Percentiles rank a stretch among this genome's conserved stretches.
phyloP scores from a whole-genome alignment of 37 sponge, comb jelly and placozoan species.

The Hormiphora californensis region DNA sequence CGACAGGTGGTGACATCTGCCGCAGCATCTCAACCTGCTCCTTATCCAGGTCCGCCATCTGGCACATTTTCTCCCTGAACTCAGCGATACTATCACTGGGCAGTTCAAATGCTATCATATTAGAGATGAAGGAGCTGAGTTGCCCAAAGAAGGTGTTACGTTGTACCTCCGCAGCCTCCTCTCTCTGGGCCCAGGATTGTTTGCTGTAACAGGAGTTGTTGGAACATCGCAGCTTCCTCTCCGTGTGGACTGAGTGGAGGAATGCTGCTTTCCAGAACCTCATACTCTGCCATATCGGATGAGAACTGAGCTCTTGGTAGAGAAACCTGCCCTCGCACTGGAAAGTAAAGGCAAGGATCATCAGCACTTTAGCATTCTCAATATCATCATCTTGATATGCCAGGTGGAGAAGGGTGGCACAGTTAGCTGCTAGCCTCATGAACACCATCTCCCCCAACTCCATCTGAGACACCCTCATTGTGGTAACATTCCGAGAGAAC shows the following conservation, averaged over 20 bases:
- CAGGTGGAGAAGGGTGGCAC: conserved; percentile 44
- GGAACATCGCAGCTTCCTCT: neutral
- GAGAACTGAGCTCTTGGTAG: neutral
- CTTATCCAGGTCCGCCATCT: conserved; percentile 6
- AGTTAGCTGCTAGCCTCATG: conserved; percentile 40
- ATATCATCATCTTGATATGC: conserved; percentile 34
- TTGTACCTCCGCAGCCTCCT: conserved; percentile 25
- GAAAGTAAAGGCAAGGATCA: conserved; percentile 18
- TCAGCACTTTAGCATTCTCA: conserved; percentile 20
- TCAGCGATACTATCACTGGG: neutral
- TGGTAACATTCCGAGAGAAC: conserved; percentile 3
- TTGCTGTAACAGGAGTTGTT: conserved; percentile 7
- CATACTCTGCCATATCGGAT: conserved; percentile 11
- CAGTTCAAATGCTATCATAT: conserved; percentile 27
- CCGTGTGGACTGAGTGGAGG: conserved; percentile 29
- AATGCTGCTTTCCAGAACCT: conserved; percentile 50
- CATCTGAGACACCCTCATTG: neutral
- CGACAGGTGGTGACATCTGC: neutral
- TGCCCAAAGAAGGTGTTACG: conserved; percentile 50
- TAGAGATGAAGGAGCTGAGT: conserved; percentile 24
- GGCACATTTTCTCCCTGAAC: conserved; percentile 29
- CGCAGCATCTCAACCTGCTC: conserved; percentile 26
- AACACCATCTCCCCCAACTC: neutral
- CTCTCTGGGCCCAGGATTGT: neutral
- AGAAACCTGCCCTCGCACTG: conserved; percentile 29